phyloP scores from a whole-genome alignment of 92 coral and sea anemone species.

The Porites lobata region DNA sequence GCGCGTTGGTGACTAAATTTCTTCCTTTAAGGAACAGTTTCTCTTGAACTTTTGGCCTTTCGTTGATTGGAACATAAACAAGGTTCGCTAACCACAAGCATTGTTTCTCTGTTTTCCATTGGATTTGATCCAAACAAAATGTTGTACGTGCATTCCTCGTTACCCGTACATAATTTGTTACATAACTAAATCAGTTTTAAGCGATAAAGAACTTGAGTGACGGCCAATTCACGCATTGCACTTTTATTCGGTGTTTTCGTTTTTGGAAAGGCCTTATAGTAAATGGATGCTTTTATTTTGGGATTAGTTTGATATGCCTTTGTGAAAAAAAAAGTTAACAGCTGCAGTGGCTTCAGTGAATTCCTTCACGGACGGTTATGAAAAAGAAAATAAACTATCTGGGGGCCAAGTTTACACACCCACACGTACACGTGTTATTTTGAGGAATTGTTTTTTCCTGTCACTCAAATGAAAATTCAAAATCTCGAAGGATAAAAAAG shows the following conservation, averaged over 20 bases:
- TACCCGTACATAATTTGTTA: neutral
- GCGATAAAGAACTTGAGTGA: neutral
- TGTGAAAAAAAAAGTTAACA: neutral
- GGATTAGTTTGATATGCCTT: neutral
- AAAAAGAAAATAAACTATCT: conserved; percentile 22
- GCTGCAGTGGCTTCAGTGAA: neutral
- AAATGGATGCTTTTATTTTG: too few relatives aligned
- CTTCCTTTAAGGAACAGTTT: neutral
- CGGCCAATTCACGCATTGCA: neutral
- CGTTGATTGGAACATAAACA: conserved; percentile 23
- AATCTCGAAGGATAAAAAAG: neutral
- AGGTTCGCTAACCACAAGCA: conserved; percentile 41
- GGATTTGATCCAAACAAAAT: conserved; percentile 9
- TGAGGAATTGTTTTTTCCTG: neutral
- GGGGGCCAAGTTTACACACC: conserved; percentile 21
- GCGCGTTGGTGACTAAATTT: too few relatives aligned
- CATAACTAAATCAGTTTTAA: too few relatives aligned
- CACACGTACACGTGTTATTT: conserved; percentile 11
- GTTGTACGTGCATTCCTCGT: neutral
- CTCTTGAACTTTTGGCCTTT: conserved; percentile 34
- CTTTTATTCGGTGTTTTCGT: too few relatives aligned
- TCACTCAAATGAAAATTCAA: neutral
- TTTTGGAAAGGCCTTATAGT: too few relatives aligned
- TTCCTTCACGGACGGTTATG: conserved; percentile 25
- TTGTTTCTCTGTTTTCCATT: neutral